Percentiles rank a stretch among this genome's conserved stretches.
Evolutionary conservation across 2,113 vertebrate genomes (phyloP).

Genomic region (Corynorhinus townsendii): DNA sequence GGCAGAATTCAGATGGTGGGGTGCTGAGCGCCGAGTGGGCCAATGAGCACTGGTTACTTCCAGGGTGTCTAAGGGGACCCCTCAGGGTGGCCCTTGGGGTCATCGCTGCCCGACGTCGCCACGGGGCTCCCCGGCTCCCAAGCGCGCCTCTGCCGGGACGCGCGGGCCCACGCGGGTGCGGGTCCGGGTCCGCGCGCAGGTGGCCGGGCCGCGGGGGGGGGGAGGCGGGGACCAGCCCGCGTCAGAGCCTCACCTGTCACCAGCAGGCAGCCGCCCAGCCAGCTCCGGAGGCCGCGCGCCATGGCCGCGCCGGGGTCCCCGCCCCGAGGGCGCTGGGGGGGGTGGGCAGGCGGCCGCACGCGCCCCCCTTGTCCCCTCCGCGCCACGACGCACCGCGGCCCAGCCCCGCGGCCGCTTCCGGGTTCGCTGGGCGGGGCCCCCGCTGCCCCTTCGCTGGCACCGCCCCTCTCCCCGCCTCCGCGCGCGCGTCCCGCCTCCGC

Average conservation of each 20-base stretch:
- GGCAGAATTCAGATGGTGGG: not conserved
- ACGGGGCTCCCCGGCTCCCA: not conserved
- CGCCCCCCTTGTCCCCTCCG: not conserved
- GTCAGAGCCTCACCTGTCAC: constrained; percentile 53
- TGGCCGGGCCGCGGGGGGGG: rapidly evolving
- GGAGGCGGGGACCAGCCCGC: not conserved
- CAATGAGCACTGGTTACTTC: not conserved
- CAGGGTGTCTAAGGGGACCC: not conserved
- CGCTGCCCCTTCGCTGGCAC: rapidly evolving
- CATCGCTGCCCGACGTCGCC: not conserved
- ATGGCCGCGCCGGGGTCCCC: not conserved
- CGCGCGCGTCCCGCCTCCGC: rapidly evolving
- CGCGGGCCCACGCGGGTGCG: not conserved
- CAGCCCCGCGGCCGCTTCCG: not conserved
- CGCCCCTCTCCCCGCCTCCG: rapidly evolving
- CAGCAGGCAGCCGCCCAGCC: constrained; percentile 62
- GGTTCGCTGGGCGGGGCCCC: not conserved
- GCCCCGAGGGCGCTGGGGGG: not conserved
- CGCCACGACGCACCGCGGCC: not conserved
- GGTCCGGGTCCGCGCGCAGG: too few relatives aligned
- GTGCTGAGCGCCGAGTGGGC: not conserved
- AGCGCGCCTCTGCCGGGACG: rapidly evolving
- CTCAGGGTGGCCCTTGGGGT: not conserved
- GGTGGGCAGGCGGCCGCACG: not conserved
- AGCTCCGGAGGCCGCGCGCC: constrained; percentile 16